Percentiles rank a stretch among this genome's conserved stretches.
phyloP scores from a whole-genome alignment of 2,888 invertebrate genomes.

The Caenorhabditis macrosperma region DNA sequence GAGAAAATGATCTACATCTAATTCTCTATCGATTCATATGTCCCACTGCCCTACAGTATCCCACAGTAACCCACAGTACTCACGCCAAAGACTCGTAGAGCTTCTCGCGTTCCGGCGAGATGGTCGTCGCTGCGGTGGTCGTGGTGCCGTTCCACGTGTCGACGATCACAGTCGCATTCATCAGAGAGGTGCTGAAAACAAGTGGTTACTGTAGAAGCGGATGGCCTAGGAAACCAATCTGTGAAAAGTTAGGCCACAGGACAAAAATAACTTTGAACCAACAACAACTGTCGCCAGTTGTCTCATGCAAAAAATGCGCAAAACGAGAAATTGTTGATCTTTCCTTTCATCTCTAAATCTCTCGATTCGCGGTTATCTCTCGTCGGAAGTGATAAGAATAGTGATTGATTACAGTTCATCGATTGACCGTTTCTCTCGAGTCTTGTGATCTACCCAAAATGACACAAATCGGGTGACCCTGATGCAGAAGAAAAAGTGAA shows the following conservation, averaged over 20 bases:
- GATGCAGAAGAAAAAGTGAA: not conserved
- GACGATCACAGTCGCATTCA: constrained; percentile 47
- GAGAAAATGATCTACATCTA: too few relatives aligned
- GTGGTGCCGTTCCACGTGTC: constrained; percentile 46
- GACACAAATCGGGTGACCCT: not conserved
- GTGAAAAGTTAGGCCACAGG: too few relatives aligned
- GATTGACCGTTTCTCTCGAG: not conserved
- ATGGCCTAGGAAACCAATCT: not conserved
- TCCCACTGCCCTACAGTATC: not conserved
- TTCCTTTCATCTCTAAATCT: not conserved
- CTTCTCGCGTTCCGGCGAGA: constrained; percentile 25
- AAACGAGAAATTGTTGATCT: not conserved
- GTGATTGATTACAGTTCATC: not conserved
- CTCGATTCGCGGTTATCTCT: not conserved
- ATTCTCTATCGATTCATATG: too few relatives aligned
- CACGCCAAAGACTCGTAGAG: constrained; percentile 38
- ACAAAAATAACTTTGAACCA: too few relatives aligned
- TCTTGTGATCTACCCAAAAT: not conserved
- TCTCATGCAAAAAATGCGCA: too few relatives aligned
- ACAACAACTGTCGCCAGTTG: too few relatives aligned
- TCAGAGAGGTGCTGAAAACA: constrained; percentile 17
- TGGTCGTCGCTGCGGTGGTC: constrained; percentile 19
- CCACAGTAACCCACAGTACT: constrained; percentile 3
- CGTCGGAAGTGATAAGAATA: not conserved
- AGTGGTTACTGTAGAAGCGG: not conserved